These are phyloP conservation scores for Eulemur rubriventer DNA, from an alignment of 2,797 vertebrate species.

Conservation along the genomic window DNA sequence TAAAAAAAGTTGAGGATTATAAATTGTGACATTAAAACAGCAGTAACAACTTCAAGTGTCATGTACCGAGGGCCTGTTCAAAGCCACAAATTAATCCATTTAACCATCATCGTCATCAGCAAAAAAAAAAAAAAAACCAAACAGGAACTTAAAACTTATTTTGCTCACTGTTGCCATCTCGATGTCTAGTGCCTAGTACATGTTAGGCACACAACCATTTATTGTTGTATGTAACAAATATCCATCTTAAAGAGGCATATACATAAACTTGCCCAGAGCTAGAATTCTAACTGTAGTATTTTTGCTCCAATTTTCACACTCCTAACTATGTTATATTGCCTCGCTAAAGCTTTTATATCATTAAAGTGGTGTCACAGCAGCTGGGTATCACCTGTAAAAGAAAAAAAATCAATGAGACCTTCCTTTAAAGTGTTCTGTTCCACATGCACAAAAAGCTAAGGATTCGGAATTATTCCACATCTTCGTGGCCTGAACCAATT, in stretches of 20 bases:
- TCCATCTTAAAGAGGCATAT: neutral
- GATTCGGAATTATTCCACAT: neutral
- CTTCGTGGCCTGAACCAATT: neutral
- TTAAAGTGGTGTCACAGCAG: slow-evolving; percentile 63
- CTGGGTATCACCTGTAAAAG: slow-evolving; percentile 66
- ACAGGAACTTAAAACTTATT: neutral
- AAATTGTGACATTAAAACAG: neutral
- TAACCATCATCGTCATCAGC: neutral
- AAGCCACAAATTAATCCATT: neutral
- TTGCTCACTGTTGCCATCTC: neutral
- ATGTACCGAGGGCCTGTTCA: neutral
- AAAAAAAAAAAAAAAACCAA: too few relatives aligned
- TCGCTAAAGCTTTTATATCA: slow-evolving; percentile 63
- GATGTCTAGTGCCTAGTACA: neutral
- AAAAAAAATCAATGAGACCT: slow-evolving; percentile 60
- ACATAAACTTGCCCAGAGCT: neutral
- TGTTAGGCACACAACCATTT: neutral
- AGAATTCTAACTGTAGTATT: slow-evolving; percentile 26
- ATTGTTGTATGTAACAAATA: neutral
- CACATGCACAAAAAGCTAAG: slow-evolving; percentile 5
- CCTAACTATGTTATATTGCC: slow-evolving; percentile 52
- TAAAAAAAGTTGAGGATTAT: neutral
- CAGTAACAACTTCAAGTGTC: neutral
- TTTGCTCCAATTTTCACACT: slow-evolving; percentile 34
- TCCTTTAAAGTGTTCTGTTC: slow-evolving; percentile 51